These are phyloP conservation scores for Caiman crocodilus DNA, from an alignment of 2,797 vertebrate genomes.

Conservation along the genomic window DNA sequence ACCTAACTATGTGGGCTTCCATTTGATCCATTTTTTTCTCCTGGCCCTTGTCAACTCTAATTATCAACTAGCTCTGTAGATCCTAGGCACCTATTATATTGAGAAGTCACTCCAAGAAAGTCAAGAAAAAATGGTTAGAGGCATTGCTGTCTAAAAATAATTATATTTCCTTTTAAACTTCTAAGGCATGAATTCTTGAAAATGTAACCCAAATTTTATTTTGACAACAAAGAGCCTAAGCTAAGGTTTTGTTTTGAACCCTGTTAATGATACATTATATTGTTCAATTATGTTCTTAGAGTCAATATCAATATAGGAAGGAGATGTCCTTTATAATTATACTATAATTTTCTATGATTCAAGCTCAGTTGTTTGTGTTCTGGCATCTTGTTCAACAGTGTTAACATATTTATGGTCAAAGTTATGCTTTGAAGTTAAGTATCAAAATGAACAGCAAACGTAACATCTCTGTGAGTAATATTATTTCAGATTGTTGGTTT, in stretches of 20 bases:
- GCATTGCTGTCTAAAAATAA: neutral
- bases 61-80: neutral
- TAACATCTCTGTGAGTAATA: slow-evolving; percentile 9
- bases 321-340: neutral
- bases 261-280: neutral
- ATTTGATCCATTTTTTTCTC: neutral
- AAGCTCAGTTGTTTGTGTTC: slow-evolving; percentile 14
- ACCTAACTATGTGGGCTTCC: neutral
- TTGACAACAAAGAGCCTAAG: neutral
- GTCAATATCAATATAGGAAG: neutral
- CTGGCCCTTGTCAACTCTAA: rapidly evolving
- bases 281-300: neutral
- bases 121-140: neutral
- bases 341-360: neutral
- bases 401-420: slow-evolving; percentile 42
- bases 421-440: slow-evolving; percentile 54
- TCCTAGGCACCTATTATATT: neutral
- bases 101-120: neutral
- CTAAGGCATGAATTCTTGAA: neutral
- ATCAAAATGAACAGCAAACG: slow-evolving; percentile 14
- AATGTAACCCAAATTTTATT: neutral
- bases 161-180: neutral
- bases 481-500: neutral
- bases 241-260: neutral
- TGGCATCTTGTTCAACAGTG: neutral